Percentiles rank a stretch among this genome's conserved stretches.
These are phyloP conservation scores for Amphipyra tragopoginis DNA, from an alignment of 2,888 invertebrate genomes.

Conservation along the genomic window DNA sequence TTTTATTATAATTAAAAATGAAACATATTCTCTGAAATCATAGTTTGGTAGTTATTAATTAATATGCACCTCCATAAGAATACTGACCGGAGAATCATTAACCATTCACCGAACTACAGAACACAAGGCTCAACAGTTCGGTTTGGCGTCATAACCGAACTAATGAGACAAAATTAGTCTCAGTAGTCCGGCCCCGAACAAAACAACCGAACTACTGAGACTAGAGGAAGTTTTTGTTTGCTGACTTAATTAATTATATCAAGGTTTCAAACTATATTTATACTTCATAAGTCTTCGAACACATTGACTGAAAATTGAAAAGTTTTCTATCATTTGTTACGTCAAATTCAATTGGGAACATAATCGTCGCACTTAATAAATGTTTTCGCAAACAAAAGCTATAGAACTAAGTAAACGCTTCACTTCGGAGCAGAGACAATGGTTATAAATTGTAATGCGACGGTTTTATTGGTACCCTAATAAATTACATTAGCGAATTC, in stretches of 20 bases:
- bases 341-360: constrained; percentile 45
- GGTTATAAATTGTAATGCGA: constrained; percentile 80
- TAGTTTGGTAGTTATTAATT: too few relatives aligned
- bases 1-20: too few relatives aligned
- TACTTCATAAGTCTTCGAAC: background rate
- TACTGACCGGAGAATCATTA: too few relatives aligned
- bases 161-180: too few relatives aligned
- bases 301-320: constrained; percentile 11
- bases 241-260: constrained; percentile 16
- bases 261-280: constrained; percentile 10
- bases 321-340: constrained; percentile 24
- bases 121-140: too few relatives aligned
- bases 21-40: too few relatives aligned
- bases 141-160: too few relatives aligned
- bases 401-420: constrained; percentile 61
- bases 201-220: too few relatives aligned
- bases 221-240: too few relatives aligned
- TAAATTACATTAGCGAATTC: constrained; percentile 83
- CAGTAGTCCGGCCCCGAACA: too few relatives aligned
- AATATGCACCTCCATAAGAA: too few relatives aligned
- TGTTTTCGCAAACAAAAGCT: constrained; percentile 55
- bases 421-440: constrained; percentile 66
- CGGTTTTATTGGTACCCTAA: constrained; percentile 83
- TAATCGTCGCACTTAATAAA: constrained; percentile 50
- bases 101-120: too few relatives aligned